Percentiles rank a stretch among this genome's conserved stretches.
Conservation (phyloP, 37 sponge, comb jelly and placozoan genomes). For the Halisarca cf. caerulea region DNA sequence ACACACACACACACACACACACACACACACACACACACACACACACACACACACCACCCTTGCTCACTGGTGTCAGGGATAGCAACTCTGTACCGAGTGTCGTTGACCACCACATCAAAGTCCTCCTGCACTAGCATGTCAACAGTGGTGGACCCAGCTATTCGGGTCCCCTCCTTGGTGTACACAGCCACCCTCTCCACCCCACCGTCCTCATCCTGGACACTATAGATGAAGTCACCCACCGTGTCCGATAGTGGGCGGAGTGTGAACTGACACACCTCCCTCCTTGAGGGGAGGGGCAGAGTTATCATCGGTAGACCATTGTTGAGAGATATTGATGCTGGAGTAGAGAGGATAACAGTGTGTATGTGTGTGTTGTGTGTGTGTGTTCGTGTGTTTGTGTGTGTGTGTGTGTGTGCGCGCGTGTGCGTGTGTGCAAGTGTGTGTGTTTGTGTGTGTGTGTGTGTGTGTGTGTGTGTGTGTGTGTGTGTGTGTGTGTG, state of each 20-base stretch:
- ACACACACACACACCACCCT: background rate
- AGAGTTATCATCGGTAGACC: constrained; percentile 73
- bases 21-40: background rate
- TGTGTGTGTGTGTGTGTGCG: too few species aligned
- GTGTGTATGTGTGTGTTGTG: too few species aligned
- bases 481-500: too few species aligned
- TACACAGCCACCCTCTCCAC: constrained; percentile 68
- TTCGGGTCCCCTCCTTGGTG: constrained; percentile 52
- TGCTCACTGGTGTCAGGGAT: constrained; percentile 65
- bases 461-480: too few species aligned
- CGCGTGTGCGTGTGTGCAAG: too few species aligned
- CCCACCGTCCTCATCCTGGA: constrained; percentile 61
- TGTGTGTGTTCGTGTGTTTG: too few species aligned
- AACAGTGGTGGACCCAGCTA: constrained; percentile 72
- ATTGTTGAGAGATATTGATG: constrained; percentile 37
- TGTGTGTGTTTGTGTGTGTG: too few species aligned
- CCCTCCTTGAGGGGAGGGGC: constrained; percentile 78
- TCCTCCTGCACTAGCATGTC: constrained; percentile 65
- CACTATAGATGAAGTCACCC: constrained; percentile 45
- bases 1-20: background rate
- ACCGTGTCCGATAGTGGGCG: constrained; percentile 75
- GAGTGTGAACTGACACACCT: constrained; percentile 75
- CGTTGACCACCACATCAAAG: constrained; percentile 86
- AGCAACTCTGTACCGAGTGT: constrained; percentile 60
- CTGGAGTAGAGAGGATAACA: constrained; percentile 5